These are phyloP conservation scores for Cheilosia variabilis DNA, from an alignment of 2,888 invertebrate genomes.

Conservation along the genomic window DNA sequence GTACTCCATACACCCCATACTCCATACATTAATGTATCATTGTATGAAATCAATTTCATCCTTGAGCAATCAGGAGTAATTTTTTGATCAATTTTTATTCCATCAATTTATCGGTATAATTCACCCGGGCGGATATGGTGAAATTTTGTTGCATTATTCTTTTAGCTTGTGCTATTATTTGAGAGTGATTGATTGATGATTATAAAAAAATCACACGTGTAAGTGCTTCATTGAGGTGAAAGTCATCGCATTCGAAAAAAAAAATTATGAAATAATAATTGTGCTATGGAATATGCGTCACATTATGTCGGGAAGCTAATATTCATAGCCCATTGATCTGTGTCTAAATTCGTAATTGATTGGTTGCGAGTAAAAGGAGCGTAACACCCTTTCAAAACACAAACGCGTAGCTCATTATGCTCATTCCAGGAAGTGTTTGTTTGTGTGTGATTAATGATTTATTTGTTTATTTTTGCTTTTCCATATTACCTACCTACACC, in stretches of 20 bases:
- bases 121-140: constrained; percentile 23
- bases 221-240: constrained; percentile 2
- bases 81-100: constrained; percentile 48
- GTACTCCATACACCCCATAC: not conserved
- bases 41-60: constrained; percentile 43
- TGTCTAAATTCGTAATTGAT: constrained; percentile 22
- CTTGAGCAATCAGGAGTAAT: constrained; percentile 41
- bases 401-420: not conserved
- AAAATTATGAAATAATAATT: not conserved
- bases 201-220: constrained; percentile 12
- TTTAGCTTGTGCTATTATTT: constrained; percentile 1
- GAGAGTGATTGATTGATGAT: constrained; percentile 46
- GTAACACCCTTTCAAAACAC: not conserved
- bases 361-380: constrained; percentile 14
- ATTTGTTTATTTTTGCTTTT: constrained; percentile 19
- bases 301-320: constrained; percentile 14
- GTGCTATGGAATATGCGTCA: constrained; percentile 8
- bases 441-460: constrained; percentile 16
- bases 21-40: not conserved
- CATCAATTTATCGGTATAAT: constrained; percentile 41
- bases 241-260: not conserved
- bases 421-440: not conserved
- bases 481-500: not conserved
- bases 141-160: constrained; percentile 22
- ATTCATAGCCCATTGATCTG: constrained; percentile 21